Percentiles rank a stretch among this genome's conserved stretches.
Evolutionary conservation across 2,888 invertebrate species (phyloP).

Genomic region (Megamerina dolium): DNA sequence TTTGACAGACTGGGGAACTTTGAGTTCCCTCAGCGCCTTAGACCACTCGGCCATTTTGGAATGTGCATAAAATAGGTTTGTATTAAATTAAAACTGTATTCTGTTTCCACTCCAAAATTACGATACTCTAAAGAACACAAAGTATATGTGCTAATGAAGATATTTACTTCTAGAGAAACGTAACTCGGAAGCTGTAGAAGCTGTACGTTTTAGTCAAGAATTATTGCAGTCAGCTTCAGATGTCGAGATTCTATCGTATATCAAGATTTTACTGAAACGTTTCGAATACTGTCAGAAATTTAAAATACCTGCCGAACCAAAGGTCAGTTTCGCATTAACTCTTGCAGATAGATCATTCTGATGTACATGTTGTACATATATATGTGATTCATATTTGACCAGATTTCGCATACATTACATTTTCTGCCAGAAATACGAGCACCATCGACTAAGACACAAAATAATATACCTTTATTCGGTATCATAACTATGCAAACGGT

Average conservation of each 20-base stretch:
- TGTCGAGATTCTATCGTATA: conserved; percentile 65
- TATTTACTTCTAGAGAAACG: conserved; percentile 55
- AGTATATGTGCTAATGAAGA: too few relatives aligned
- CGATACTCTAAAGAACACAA: too few relatives aligned
- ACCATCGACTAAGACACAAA: conserved; percentile 44
- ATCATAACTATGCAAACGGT: conserved; percentile 61
- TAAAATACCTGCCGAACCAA: conserved; percentile 49
- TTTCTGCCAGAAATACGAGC: conserved; percentile 55
- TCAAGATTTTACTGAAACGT: conserved; percentile 59
- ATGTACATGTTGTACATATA: too few relatives aligned
- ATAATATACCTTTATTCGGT: conserved; percentile 53
- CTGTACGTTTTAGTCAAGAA: conserved; percentile 62
- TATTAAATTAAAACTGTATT: too few relatives aligned
- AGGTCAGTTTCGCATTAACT: conserved; percentile 29
- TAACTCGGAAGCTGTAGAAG: conserved; percentile 55
- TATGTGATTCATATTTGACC: conserved; percentile 1
- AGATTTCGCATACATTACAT: conserved; percentile 52
- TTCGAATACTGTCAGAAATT: conserved; percentile 59
- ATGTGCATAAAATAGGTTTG: too few relatives aligned
- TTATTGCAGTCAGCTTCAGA: conserved; percentile 61
- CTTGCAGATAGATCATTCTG: not conserved
- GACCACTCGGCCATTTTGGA: too few relatives aligned
- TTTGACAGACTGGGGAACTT: too few relatives aligned
- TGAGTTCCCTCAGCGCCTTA: too few relatives aligned
- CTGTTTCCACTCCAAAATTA: too few relatives aligned